Conservation (phyloP, 2,888 invertebrate genomes). For the Eubasilissa splendida region DNA sequence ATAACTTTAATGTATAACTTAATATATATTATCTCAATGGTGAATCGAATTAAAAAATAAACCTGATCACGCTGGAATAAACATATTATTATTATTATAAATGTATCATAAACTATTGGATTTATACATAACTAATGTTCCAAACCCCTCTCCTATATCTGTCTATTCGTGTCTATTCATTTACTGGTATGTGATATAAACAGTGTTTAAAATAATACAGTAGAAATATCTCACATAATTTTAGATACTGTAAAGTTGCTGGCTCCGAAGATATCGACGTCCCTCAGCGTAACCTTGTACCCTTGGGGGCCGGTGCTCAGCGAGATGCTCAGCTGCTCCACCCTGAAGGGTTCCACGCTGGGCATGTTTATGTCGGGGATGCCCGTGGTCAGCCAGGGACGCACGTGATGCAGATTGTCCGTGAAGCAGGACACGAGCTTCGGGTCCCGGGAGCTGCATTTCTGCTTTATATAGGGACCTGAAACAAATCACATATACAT, state of each 20-base stretch:
- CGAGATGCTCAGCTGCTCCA: constrained; percentile 76
- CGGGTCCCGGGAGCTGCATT: constrained; percentile 76
- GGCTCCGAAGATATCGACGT: constrained; percentile 77
- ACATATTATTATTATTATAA: too few species aligned
- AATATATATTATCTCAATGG: too few species aligned
- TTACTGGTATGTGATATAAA: too few species aligned
- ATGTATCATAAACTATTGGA: too few species aligned
- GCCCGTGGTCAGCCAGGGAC: constrained; percentile 74
- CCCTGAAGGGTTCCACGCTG: constrained; percentile 77
- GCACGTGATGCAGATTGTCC: constrained; percentile 72
- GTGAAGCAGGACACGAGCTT: constrained; percentile 74
- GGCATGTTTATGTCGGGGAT: constrained; percentile 79
- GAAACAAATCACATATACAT: constrained; percentile 59
- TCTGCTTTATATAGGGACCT: constrained; percentile 79
- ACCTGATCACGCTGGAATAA: too few species aligned
- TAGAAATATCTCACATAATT: constrained; percentile 67
- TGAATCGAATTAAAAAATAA: too few species aligned
- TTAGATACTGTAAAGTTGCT: constrained; percentile 75
- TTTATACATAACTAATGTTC: too few species aligned
- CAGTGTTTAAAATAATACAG: too few species aligned
- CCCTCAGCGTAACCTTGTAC: constrained; percentile 74
- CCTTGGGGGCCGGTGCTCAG: constrained; percentile 73
- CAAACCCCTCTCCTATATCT: too few species aligned
- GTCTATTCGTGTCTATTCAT: too few species aligned
- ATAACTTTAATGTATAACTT: too few species aligned